These are phyloP conservation scores for Himalopsyche anomala DNA, from an alignment of 2,888 invertebrate species.

Conservation along the genomic window DNA sequence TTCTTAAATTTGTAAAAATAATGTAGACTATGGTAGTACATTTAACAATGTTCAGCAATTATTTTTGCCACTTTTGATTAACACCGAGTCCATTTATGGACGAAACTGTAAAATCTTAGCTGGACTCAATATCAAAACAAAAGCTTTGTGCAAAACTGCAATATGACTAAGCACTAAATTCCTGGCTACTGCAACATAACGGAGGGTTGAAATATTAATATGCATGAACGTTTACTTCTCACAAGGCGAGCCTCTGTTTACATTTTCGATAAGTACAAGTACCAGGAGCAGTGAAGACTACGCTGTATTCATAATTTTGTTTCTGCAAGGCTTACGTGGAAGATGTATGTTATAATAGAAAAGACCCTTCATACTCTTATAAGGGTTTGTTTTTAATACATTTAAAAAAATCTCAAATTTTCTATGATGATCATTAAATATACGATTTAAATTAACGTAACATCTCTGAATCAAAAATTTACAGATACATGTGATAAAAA, in stretches of 20 bases:
- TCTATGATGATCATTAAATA: too few relatives aligned
- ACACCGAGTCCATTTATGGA: too few relatives aligned
- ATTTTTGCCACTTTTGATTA: too few relatives aligned
- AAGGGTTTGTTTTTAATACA: too few relatives aligned
- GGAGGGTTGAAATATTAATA: constrained; percentile 31
- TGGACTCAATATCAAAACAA: not conserved
- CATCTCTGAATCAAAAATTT: too few relatives aligned
- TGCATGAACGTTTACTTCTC: constrained; percentile 28
- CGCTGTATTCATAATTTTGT: constrained; percentile 35
- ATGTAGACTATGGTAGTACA: too few relatives aligned
- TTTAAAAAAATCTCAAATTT: too few relatives aligned
- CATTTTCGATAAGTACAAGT: constrained; percentile 33
- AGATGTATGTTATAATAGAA: not conserved
- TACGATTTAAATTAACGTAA: too few relatives aligned
- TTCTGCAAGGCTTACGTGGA: not conserved
- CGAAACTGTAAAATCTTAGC: too few relatives aligned
- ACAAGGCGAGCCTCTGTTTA: constrained; percentile 11
- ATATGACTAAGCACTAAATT: constrained; percentile 16
- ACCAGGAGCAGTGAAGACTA: not conserved
- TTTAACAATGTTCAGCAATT: too few relatives aligned
- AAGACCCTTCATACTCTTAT: not conserved
- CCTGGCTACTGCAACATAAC: constrained; percentile 34
- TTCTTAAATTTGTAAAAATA: too few relatives aligned
- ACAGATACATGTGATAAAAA: too few relatives aligned
- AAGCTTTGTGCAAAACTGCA: not conserved